A percentile compares a stretch with the other conserved stretches of the same genome.
Conservation (phyloP, 2,888 invertebrate genomes). For the Oligia strigilis region DNA sequence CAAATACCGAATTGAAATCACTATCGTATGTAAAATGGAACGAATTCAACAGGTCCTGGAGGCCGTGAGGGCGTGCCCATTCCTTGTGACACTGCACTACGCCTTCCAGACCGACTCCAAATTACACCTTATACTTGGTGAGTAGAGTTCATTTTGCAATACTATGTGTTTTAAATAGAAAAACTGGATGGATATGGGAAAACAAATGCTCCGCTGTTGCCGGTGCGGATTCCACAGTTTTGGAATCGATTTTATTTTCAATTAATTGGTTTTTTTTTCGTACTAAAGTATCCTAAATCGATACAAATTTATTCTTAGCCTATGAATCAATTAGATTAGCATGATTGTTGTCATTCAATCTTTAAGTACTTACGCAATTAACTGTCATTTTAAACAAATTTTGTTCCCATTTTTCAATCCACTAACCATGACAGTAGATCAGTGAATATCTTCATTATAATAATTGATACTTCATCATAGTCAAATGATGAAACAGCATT, state of each 20-base stretch:
- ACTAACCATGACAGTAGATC: slow-evolving; percentile 1
- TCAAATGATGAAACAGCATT: slow-evolving; percentile 19
- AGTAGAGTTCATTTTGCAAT: slow-evolving; percentile 78
- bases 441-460: slow-evolving; percentile 26
- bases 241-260: slow-evolving; percentile 15
- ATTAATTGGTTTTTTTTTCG: background rate
- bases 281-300: background rate
- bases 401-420: slow-evolving; percentile 8
- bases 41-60: slow-evolving; percentile 94
- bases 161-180: background rate
- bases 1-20: slow-evolving; percentile 39
- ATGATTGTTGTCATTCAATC: slow-evolving; percentile 6
- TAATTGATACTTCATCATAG: slow-evolving; percentile 28
- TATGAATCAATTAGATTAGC: background rate
- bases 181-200: slow-evolving; percentile 15
- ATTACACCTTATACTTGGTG: slow-evolving; percentile 98
- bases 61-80: slow-evolving; percentile 98
- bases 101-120: slow-evolving; percentile 99
- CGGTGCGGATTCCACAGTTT: background rate
- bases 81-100: slow-evolving; percentile 98
- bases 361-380: background rate
- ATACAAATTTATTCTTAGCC: background rate
- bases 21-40: slow-evolving; percentile 48
- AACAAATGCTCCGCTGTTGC: slow-evolving; percentile 13
- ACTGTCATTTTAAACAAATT: slow-evolving; percentile 16